These are phyloP conservation scores for Aptenodytes forsteri DNA, from an alignment of 2,113 vertebrate species.

Conservation along the genomic window DNA sequence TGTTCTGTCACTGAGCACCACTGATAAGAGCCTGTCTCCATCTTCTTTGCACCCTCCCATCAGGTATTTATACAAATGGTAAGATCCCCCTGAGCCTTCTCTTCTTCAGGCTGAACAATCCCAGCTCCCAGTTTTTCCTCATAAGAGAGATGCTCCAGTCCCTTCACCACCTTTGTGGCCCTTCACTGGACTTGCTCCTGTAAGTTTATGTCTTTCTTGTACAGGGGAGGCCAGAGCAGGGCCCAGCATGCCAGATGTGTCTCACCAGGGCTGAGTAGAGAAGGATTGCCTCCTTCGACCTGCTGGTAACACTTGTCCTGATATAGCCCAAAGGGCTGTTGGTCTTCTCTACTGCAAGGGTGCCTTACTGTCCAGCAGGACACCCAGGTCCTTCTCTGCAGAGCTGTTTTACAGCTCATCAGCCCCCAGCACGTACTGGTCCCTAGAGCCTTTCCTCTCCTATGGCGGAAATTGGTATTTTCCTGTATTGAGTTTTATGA, in stretches of 20 bases:
- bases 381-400: background rate
- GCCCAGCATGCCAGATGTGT: background rate
- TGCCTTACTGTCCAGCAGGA: background rate
- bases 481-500: background rate
- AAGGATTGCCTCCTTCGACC: background rate
- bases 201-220: background rate
- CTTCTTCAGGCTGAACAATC: background rate
- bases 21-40: background rate
- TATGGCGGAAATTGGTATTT: background rate
- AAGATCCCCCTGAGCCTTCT: background rate
- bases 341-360: background rate
- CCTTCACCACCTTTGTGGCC: rapidly evolving
- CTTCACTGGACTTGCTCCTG: rapidly evolving
- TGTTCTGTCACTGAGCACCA: background rate
- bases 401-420: background rate
- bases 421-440: rapidly evolving
- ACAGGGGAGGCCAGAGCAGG: background rate
- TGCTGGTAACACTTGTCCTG: background rate
- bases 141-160: background rate
- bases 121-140: background rate
- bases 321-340: background rate
- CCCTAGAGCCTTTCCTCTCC: background rate
- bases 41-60: background rate
- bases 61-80: background rate
- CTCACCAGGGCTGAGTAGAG: background rate